Conservation (phyloP, 1,140 invertebrate genomes). For the Lutraria rhynchaena region DNA sequence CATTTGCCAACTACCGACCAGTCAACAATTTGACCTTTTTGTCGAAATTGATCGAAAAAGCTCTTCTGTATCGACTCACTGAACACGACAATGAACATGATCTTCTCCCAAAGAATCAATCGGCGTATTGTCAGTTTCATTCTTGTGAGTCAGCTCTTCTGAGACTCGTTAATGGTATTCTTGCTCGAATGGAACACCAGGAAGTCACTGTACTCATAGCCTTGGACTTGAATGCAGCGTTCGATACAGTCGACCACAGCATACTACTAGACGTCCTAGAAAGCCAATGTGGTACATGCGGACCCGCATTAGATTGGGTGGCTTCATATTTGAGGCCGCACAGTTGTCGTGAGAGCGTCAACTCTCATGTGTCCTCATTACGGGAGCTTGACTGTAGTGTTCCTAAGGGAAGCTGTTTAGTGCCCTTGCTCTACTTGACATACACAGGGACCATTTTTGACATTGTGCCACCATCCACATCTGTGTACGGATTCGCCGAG, state of each 20-base stretch:
- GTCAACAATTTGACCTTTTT: constrained; percentile 28
- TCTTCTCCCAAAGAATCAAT: constrained; percentile 30
- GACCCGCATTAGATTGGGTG: neutral
- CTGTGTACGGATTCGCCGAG: no score
- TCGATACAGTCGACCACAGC: no score
- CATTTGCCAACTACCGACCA: constrained; percentile 13
- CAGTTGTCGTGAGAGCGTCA: constrained; percentile 3
- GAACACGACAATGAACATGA: constrained; percentile 6
- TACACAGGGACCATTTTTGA: constrained; percentile 35
- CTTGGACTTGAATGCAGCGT: no score
- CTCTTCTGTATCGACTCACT: constrained; percentile 15
- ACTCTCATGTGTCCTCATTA: neutral
- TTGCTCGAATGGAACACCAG: constrained; percentile 23
- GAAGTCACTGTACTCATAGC: constrained; percentile 29
- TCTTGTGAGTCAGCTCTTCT: constrained; percentile 43
- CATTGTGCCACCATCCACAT: no score
- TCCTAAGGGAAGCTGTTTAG: constrained; percentile 20
- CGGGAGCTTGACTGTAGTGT: constrained; percentile 20
- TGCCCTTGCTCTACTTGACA: constrained; percentile 26
- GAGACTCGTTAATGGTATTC: constrained; percentile 38
- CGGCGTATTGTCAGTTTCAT: constrained; percentile 17
- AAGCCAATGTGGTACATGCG: constrained; percentile 3
- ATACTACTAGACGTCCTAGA: constrained; percentile 43
- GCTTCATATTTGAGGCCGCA: constrained; percentile 23
- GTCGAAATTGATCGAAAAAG: constrained; percentile 33